Evolutionary conservation across 1,140 invertebrate species (phyloP).

Genomic region (Drosophila prosaltans): DNA sequence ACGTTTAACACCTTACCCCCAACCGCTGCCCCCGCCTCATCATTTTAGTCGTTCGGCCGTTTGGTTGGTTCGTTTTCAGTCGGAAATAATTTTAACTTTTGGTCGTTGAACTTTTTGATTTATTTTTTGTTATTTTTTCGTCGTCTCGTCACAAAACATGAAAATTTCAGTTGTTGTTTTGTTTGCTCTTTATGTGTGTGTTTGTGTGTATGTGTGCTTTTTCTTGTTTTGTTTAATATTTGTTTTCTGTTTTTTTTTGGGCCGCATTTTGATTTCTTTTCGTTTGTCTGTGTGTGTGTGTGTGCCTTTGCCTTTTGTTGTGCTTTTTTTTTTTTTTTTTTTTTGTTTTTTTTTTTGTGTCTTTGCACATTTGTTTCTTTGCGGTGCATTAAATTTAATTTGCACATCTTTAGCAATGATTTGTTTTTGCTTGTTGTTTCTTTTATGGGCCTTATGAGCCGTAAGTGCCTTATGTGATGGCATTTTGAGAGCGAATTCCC

Average conservation of each 20-base stretch:
- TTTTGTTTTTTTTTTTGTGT: not conserved
- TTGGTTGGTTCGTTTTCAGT: slow-evolving; percentile 36
- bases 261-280: slow-evolving; percentile 26
- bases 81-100: slow-evolving; percentile 76
- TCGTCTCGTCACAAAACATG: slow-evolving; percentile 25
- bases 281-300: not conserved
- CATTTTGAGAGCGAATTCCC: slow-evolving; percentile 13
- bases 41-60: not conserved
- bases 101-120: slow-evolving; percentile 80
- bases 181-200: slow-evolving; percentile 19
- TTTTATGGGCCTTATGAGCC: slow-evolving; percentile 19
- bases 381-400: slow-evolving; percentile 28
- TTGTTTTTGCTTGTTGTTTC: slow-evolving; percentile 17
- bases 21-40: not conserved
- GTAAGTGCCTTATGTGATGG: slow-evolving; percentile 16
- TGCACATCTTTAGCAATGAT: slow-evolving; percentile 21
- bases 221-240: slow-evolving; percentile 27
- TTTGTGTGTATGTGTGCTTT: slow-evolving; percentile 25
- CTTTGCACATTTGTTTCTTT: slow-evolving; percentile 21
- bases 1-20: slow-evolving; percentile 33
- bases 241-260: slow-evolving; percentile 18
- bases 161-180: slow-evolving; percentile 23
- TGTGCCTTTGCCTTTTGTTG: not conserved
- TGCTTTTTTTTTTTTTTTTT: not conserved
- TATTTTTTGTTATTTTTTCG: slow-evolving; percentile 54